These are phyloP conservation scores for Pitta sordida DNA, from an alignment of 2,113 vertebrate genomes.

Conservation along the genomic window DNA sequence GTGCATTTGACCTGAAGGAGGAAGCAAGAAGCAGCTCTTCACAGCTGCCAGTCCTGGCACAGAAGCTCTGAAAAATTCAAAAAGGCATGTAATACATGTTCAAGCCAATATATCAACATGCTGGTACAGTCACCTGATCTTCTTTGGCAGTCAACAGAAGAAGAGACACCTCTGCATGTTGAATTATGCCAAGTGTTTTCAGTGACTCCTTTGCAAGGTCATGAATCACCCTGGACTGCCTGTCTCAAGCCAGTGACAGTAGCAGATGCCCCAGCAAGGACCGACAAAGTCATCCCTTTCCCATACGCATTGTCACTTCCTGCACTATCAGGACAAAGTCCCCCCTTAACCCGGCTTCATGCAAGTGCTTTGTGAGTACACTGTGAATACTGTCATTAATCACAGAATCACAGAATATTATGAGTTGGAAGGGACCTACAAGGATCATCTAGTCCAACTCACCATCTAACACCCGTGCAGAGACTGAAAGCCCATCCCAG, in stretches of 20 bases:
- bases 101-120: accelerated
- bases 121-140: not conserved
- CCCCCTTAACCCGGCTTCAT: accelerated
- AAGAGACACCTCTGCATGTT: not conserved
- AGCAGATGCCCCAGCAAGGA: not conserved
- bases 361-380: not conserved
- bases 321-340: not conserved
- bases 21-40: not conserved
- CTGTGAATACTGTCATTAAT: not conserved
- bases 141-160: not conserved
- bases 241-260: not conserved
- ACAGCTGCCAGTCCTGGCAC: not conserved
- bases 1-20: not conserved
- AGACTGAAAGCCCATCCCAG: no score
- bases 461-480: no score
- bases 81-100: accelerated
- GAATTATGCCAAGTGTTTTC: not conserved
- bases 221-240: not conserved
- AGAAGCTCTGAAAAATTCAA: not conserved
- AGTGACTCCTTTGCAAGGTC: not conserved
- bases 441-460: no score
- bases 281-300: not conserved
- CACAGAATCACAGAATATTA: no score
- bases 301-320: accelerated
- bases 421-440: no score